These are phyloP conservation scores for Endomychus coccineus DNA, from an alignment of 2,888 invertebrate genomes.

Conservation along the genomic window DNA sequence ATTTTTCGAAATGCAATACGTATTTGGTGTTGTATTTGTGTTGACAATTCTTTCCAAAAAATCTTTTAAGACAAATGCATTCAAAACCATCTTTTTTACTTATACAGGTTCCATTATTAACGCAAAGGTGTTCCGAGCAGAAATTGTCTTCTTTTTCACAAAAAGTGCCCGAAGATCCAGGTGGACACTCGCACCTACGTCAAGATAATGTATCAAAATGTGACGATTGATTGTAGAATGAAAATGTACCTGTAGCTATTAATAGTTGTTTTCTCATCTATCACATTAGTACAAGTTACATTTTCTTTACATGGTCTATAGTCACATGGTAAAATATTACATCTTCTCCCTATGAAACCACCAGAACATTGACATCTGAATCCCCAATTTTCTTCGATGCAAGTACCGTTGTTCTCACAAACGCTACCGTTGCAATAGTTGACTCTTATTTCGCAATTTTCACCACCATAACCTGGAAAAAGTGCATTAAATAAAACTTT, in stretches of 20 bases:
- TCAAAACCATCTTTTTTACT: constrained; percentile 35
- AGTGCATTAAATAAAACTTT: no score
- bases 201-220: no score
- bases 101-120: constrained; percentile 41
- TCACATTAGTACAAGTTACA: constrained; percentile 44
- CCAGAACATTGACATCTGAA: constrained; percentile 47
- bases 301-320: constrained; percentile 48
- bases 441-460: constrained; percentile 33
- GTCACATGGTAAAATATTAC: constrained; percentile 52
- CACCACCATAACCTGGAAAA: constrained; percentile 35
- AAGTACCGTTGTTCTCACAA: constrained; percentile 43
- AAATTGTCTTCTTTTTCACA: constrained; percentile 46
- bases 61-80: constrained; percentile 48
- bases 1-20: constrained; percentile 49
- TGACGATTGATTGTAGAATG: no score
- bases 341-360: constrained; percentile 49
- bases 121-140: constrained; percentile 43
- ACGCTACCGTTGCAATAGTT: constrained; percentile 29
- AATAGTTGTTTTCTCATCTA: constrained; percentile 39
- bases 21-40: constrained; percentile 46
- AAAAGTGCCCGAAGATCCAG: constrained; percentile 47
- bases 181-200: constrained; percentile 52
- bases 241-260: constrained; percentile 45
- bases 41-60: constrained; percentile 48
- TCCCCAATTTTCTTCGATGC: constrained; percentile 38